A percentile compares a stretch with the other conserved stretches of the same genome.
phyloP scores from a whole-genome alignment of 2,113 vertebrate species.

The Aramus guarauna region DNA sequence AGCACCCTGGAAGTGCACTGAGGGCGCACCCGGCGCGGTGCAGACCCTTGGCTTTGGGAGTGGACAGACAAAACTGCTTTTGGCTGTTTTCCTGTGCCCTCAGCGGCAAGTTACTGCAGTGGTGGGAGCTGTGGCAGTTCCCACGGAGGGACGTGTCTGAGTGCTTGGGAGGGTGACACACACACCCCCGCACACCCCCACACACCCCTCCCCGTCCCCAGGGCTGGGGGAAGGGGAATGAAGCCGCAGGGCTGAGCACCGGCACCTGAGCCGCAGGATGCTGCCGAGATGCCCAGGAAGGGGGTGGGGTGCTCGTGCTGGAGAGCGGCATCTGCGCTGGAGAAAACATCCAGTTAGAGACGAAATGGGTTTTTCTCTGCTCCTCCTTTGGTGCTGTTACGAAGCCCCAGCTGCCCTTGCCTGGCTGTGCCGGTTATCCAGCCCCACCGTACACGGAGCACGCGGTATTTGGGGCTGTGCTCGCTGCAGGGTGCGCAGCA shows the following conservation, averaged over 20 bases:
- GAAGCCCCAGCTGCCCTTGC: no score
- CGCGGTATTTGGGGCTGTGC: rapidly evolving
- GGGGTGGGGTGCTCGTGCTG: background rate
- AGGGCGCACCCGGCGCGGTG: background rate
- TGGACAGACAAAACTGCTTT: background rate
- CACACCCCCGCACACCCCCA: no score
- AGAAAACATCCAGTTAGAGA: background rate
- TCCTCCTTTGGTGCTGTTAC: background rate
- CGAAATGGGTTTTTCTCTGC: background rate
- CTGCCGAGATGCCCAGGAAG: background rate
- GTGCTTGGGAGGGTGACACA: rapidly evolving
- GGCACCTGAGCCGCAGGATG: background rate
- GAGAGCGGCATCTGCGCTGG: background rate
- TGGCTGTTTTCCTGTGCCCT: rapidly evolving
- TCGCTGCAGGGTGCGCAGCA: rapidly evolving
- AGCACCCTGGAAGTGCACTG: rapidly evolving
- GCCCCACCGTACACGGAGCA: rapidly evolving
- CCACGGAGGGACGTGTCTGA: background rate
- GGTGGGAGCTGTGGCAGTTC: background rate
- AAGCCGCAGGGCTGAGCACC: rapidly evolving
- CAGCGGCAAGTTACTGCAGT: background rate
- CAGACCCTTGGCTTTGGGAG: background rate
- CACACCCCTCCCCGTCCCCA: no score
- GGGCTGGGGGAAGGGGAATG: rapidly evolving
- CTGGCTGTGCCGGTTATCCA: background rate